Conservation (phyloP, 1,140 invertebrate species). For the Zaprionus nigranus region DNA sequence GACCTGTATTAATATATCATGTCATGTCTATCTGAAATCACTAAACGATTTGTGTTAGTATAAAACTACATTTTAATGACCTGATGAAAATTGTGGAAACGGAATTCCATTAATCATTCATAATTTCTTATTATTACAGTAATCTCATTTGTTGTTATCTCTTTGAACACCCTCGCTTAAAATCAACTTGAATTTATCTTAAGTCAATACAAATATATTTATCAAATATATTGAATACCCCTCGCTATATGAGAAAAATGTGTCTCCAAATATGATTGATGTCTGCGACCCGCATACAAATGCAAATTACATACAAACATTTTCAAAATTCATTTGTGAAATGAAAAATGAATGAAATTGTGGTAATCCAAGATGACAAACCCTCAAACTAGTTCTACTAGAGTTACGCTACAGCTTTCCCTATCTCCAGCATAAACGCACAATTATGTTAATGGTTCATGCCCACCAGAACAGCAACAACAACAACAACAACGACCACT, state of each 20-base stretch:
- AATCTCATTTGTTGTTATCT: too few relatives aligned
- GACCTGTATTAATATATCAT: conserved; percentile 61
- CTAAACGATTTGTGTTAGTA: conserved; percentile 30
- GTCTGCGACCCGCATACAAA: conserved; percentile 29
- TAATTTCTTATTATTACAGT: too few relatives aligned
- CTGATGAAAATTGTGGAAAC: not conserved
- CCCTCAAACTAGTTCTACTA: conserved; percentile 14
- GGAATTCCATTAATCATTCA: not conserved
- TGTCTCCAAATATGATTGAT: conserved; percentile 9
- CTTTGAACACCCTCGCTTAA: too few relatives aligned
- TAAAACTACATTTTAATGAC: not conserved
- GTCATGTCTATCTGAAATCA: conserved; percentile 40
- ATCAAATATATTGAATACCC: not conserved
- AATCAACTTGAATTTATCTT: too few relatives aligned
- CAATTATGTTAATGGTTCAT: conserved; percentile 73
- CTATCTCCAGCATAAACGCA: conserved; percentile 39
- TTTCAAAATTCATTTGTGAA: conserved; percentile 44
- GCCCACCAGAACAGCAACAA: conserved; percentile 37
- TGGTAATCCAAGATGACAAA: conserved; percentile 42
- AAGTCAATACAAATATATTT: too few relatives aligned
- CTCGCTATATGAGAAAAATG: conserved; percentile 1
- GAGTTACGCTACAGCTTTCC: conserved; percentile 26
- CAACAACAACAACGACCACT: conserved; percentile 50
- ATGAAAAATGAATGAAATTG: conserved; percentile 43
- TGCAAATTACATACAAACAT: not conserved